Evolutionary conservation across 2,888 invertebrate genomes (phyloP).

Genomic region (Tortrix viridana): DNA sequence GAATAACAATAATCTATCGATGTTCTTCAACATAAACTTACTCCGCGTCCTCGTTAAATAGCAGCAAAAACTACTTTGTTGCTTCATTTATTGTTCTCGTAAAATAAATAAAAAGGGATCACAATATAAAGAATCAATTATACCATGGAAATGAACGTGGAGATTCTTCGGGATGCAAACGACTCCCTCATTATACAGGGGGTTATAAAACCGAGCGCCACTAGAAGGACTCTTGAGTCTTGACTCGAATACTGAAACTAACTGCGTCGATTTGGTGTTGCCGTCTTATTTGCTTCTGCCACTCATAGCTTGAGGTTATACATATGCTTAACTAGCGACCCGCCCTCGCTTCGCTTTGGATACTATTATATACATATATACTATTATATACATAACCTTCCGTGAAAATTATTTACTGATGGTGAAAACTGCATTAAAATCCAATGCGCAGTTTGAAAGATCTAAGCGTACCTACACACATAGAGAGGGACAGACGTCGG

Average conservation of each 20-base stretch:
- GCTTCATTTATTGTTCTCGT: constrained; percentile 12
- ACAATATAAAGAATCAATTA: constrained; percentile 29
- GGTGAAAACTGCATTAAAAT: too few relatives aligned
- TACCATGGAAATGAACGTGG: constrained; percentile 21
- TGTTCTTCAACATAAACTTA: too few relatives aligned
- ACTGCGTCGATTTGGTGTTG: constrained; percentile 14
- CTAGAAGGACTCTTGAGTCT: constrained; percentile 30
- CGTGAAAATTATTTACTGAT: too few relatives aligned
- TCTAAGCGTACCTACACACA: too few relatives aligned
- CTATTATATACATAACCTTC: too few relatives aligned
- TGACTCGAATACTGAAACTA: constrained; percentile 29
- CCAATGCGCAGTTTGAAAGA: too few relatives aligned
- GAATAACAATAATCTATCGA: too few relatives aligned
- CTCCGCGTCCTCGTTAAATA: too few relatives aligned
- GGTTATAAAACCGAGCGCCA: constrained; percentile 32
- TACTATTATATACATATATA: too few relatives aligned
- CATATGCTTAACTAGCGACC: too few relatives aligned
- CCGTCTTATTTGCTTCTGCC: constrained; percentile 12
- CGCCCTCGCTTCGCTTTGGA: too few relatives aligned
- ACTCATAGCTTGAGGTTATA: not conserved
- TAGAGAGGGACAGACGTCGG: too few relatives aligned
- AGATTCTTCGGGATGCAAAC: constrained; percentile 25
- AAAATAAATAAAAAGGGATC: constrained; percentile 14
- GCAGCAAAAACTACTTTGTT: not conserved
- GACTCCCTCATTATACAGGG: constrained; percentile 29